Percentiles rank a stretch among this genome's conserved stretches.
These are phyloP conservation scores for Chlorodrepanis virens DNA, from an alignment of 2,113 vertebrate species.

Conservation along the genomic window DNA sequence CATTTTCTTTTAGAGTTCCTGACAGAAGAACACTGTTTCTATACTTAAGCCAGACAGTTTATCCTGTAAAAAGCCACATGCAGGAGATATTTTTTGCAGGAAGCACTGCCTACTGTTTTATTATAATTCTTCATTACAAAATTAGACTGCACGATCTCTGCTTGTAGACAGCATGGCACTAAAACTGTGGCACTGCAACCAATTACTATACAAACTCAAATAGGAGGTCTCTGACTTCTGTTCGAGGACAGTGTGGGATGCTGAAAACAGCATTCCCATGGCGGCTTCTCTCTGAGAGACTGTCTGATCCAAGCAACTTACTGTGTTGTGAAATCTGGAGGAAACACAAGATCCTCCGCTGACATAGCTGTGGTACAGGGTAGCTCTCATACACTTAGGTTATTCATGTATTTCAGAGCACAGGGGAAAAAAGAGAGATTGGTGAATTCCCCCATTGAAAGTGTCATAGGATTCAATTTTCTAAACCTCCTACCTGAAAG, in stretches of 20 bases:
- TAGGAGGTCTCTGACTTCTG: background rate
- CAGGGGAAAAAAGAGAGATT: background rate
- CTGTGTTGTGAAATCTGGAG: background rate
- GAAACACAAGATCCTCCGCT: background rate
- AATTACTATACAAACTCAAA: background rate
- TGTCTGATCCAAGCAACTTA: background rate
- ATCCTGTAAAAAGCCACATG: background rate
- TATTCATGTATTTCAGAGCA: background rate
- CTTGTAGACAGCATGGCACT: background rate
- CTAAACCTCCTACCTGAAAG: background rate
- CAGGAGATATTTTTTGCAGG: conserved; percentile 1
- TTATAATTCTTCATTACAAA: conserved; percentile 29
- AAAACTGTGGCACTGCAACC: background rate
- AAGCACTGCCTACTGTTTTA: conserved; percentile 18
- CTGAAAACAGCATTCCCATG: background rate
- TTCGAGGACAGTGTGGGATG: background rate
- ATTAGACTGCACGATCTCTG: background rate
- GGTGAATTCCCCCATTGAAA: background rate
- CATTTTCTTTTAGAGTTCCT: background rate
- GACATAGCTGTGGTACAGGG: background rate
- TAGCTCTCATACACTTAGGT: background rate
- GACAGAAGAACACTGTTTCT: background rate
- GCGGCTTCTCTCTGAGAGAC: background rate
- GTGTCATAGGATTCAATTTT: background rate
- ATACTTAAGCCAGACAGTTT: conserved; percentile 26